Evolutionary conservation across 2,888 invertebrate species (phyloP), one percentile per base, ranked within the genome.

Genomic region (Drosophila sordidula): DNA sequence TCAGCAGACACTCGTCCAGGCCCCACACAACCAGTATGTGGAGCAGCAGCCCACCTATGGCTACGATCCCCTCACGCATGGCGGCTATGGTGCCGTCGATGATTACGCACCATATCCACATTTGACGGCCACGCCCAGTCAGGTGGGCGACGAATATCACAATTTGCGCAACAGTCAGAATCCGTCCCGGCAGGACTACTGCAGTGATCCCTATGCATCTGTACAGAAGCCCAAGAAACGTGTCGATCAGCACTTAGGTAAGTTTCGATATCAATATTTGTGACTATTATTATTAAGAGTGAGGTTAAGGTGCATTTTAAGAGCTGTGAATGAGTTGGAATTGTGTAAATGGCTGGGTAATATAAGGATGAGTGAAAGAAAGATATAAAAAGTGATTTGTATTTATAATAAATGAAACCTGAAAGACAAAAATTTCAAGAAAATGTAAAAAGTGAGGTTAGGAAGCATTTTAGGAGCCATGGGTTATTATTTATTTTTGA

Each of bases 211-310:
- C 6, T 97, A 97, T 93, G 96, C 96, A 74, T 96, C 97, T 73
- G 97, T 97, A 78, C 97, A 97, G 92, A 97, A 97, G 93, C 97
- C 97, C 80, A 97, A 97, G 94, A 97, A 97, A 93, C 94, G 96
- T 83, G 95, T 96, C 91, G 96, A 96, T 91, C 96, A 96, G 91
- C 97, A 97, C 93, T 95, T 97, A 92, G 97, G 97, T 97, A 91
- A 94, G 95, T 93, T n/a, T 12, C 11, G 11, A 12, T 34, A n/a
- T 4, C 6, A 0, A 22, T 12, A 8, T 29, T 8, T 8, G 8
- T 2, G 8, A n/a, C n/a, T 29, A 18, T 39, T 42, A 16, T 12
- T 29, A 16, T 9, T 46, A 6, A 49, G 25, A 14, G 25, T 14
- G 38, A 29, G 44, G 39, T 39, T 47, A 22, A 3, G 9, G 4